Conservation (phyloP, 2,797 vertebrate genomes). For the Sebastes vulpes region DNA sequence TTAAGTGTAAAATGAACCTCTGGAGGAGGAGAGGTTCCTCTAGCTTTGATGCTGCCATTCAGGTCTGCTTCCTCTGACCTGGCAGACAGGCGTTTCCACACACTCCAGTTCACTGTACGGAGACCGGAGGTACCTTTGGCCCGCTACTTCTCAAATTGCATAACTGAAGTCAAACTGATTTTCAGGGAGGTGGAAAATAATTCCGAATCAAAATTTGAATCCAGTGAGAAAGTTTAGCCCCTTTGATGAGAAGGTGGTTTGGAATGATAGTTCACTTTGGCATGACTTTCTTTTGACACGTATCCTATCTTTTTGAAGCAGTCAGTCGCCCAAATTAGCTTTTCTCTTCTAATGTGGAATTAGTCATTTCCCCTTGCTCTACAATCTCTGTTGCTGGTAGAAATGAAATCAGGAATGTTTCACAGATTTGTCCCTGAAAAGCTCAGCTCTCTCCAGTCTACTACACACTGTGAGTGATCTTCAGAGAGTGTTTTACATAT, state of each 20-base stretch:
- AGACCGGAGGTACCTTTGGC: slow-evolving; percentile 25
- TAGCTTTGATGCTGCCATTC: slow-evolving; percentile 37
- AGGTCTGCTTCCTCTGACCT: slow-evolving; percentile 29
- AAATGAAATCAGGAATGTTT: slow-evolving; percentile 9
- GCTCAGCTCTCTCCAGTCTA: background rate
- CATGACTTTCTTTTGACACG: slow-evolving; percentile 3
- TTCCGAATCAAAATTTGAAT: slow-evolving; percentile 18
- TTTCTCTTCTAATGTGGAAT: slow-evolving; percentile 3
- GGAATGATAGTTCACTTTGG: background rate
- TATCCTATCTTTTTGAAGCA: background rate
- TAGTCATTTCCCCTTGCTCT: background rate
- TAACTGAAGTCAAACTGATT: slow-evolving; percentile 36
- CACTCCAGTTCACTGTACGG: slow-evolving; percentile 13
- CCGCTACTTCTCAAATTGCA: background rate
- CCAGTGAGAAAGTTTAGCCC: slow-evolving; percentile 3
- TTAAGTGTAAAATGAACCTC: slow-evolving; percentile 42
- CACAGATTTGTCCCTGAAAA: background rate
- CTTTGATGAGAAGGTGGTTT: slow-evolving; percentile 27
- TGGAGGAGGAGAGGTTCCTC: slow-evolving; percentile 15
- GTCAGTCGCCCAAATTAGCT: background rate
- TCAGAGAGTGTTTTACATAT: slow-evolving; percentile 23
- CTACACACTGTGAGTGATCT: background rate
- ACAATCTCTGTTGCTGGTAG: background rate
- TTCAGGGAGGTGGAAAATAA: slow-evolving; percentile 15
- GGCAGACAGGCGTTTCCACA: slow-evolving; percentile 24